These are phyloP conservation scores for Eulithis prunata DNA, from an alignment of 2,888 invertebrate genomes.

Conservation along the genomic window DNA sequence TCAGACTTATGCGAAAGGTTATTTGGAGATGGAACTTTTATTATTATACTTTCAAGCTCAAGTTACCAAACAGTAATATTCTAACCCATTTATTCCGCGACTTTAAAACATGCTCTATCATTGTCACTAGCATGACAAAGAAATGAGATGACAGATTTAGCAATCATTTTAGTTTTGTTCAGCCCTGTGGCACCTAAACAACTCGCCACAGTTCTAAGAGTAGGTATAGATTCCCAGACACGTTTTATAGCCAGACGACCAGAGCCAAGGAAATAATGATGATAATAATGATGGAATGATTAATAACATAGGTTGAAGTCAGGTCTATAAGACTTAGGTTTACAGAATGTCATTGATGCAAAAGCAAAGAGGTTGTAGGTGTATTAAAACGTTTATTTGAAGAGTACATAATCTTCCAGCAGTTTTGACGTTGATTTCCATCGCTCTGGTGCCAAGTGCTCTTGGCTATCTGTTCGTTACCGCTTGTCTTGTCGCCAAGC, in stretches of 20 bases:
- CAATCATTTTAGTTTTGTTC: no score
- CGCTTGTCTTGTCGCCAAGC: constrained; percentile 51
- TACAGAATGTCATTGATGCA: neutral
- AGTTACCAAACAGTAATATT: no score
- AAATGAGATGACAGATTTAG: no score
- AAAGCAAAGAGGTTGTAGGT: neutral
- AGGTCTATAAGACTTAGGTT: neutral
- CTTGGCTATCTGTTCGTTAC: constrained; percentile 55
- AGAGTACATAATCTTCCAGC: constrained; percentile 42
- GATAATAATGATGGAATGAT: neutral
- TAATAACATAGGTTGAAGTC: neutral
- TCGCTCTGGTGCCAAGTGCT: constrained; percentile 53
- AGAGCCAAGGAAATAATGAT: neutral
- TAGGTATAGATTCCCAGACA: no score
- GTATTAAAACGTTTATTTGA: constrained; percentile 8
- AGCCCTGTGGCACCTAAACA: no score
- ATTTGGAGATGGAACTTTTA: neutral
- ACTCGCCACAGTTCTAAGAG: no score
- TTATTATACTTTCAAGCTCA: no score
- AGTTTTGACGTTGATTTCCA: constrained; percentile 45
- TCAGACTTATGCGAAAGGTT: neutral
- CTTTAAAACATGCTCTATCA: no score
- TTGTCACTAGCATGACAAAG: no score
- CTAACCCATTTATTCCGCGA: no score
- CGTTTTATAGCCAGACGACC: no score